Evolutionary conservation across 2,113 vertebrate species (phyloP), one percentile per base, ranked within the genome.

Genomic region (Bubo blakistoni): DNA sequence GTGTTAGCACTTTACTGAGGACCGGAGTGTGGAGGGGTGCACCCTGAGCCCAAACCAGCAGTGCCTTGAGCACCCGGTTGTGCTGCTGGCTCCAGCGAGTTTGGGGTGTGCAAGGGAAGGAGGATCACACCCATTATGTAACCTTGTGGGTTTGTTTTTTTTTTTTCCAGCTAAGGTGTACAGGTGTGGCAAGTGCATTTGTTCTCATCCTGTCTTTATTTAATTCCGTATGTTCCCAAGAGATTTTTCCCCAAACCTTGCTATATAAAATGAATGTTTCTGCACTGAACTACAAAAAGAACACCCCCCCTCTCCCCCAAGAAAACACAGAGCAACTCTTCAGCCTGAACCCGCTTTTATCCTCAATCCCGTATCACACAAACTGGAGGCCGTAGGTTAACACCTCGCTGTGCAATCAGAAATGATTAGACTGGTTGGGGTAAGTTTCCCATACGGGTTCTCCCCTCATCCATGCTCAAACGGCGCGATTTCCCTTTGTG

Each of bases 1-100:
- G 95, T 81, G 92, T 97, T 98, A 98, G 99, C 98, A 99, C 99
- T 99, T 99, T 99, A 98, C 42, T 90, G 97, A 96, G 98, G 96
- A 90, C 97, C 89, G 97, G 97, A 98, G 98, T 96, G 76, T 97
- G 98, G 98, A 98, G 98, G 97, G 97, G 91, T 86, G 88, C 85
- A 55, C 78, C 80, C 86, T 79, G 90, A 95, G 79, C 85, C 93
- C 91, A 63, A 73, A 90, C 88, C 84, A 92, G 92, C 88, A 92
- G 95, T 96, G 96, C 94, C 95, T 97, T 92, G 88, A 84, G 92
- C 93, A 91, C 92, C 90, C 73, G 51, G 62, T 78, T 62, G 36
- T 58, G 94, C 83, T 55, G 20, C 65, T 90, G 95, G 72, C 82
- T 89, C 85, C 88, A 67, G 49, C 24, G 32, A 86, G 86, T 73